These are phyloP conservation scores for Coptodon rendalli DNA, from an alignment of 2,113 vertebrate species.

Conservation along the genomic window DNA sequence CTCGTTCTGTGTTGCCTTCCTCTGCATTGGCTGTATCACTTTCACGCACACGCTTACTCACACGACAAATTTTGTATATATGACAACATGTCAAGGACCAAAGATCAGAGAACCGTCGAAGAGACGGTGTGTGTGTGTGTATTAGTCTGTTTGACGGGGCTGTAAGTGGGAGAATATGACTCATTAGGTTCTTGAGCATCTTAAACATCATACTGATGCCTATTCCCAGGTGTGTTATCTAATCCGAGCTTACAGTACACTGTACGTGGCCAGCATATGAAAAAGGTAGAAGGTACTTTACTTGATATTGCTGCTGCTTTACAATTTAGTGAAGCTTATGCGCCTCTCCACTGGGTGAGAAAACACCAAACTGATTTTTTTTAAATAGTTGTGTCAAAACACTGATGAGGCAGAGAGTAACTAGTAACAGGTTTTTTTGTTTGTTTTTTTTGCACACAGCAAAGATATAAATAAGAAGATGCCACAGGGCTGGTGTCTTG, in stretches of 20 bases:
- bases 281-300: not conserved
- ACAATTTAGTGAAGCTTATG: not conserved
- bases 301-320: not conserved
- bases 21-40: not conserved
- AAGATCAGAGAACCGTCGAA: not conserved
- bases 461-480: not conserved
- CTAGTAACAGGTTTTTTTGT: not conserved
- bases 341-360: not conserved
- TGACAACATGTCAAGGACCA: constrained; percentile 17
- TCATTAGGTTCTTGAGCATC: constrained; percentile 38
- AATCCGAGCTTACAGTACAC: not conserved
- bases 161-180: constrained; percentile 18
- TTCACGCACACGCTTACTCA: not conserved
- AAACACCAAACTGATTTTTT: not conserved
- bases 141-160: not conserved
- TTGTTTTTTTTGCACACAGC: not conserved
- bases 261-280: not conserved
- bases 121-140: not conserved
- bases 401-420: accelerated
- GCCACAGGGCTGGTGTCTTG: not conserved
- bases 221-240: constrained; percentile 17
- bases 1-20: not conserved
- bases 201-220: constrained; percentile 12
- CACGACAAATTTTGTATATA: constrained; percentile 1
- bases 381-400: not conserved